Conservation (phyloP, 2,113 vertebrate genomes). For the Lichenostomus cassidix region DNA sequence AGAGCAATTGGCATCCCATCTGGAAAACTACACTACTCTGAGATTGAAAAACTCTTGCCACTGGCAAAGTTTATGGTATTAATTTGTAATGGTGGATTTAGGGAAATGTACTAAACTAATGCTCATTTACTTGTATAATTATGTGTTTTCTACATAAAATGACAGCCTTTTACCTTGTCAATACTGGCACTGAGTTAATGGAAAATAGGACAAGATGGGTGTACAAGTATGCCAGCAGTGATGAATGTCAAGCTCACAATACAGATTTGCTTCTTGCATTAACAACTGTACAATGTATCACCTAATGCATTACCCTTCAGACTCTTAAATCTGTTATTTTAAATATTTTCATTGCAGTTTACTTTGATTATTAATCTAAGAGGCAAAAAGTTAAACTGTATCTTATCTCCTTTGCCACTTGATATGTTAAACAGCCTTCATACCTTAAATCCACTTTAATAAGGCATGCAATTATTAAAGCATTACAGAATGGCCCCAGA, state of each 20-base stretch:
- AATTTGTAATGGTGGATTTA: conserved; percentile 62
- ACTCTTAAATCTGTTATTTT: conserved; percentile 64
- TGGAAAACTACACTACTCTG: neutral
- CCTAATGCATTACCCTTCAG: conserved; percentile 17
- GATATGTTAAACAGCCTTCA: conserved; percentile 80
- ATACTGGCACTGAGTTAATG: conserved; percentile 15
- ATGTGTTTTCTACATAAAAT: conserved; percentile 45
- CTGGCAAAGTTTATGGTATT: conserved; percentile 37
- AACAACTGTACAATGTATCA: conserved; percentile 9
- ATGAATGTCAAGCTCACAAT: conserved; percentile 48
- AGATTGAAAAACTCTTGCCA: conserved; percentile 29
- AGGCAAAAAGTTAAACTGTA: conserved; percentile 58
- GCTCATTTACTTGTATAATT: conserved; percentile 59
- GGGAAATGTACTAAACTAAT: conserved; percentile 55
- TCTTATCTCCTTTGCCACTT: conserved; percentile 75
- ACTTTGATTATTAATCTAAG: conserved; percentile 61
- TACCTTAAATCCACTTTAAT: conserved; percentile 82
- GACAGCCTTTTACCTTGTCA: conserved; percentile 39
- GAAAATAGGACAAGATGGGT: conserved; percentile 16
- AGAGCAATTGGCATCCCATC: conserved; percentile 21
- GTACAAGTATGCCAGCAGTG: neutral
- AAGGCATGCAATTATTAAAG: conserved; percentile 87
- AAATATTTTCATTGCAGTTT: conserved; percentile 59
- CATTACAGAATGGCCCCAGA: conserved; percentile 76
- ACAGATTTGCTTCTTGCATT: conserved; percentile 35